phyloP scores from a whole-genome alignment of 2,888 invertebrate species.

The Scrobipalpa atriplicella region DNA sequence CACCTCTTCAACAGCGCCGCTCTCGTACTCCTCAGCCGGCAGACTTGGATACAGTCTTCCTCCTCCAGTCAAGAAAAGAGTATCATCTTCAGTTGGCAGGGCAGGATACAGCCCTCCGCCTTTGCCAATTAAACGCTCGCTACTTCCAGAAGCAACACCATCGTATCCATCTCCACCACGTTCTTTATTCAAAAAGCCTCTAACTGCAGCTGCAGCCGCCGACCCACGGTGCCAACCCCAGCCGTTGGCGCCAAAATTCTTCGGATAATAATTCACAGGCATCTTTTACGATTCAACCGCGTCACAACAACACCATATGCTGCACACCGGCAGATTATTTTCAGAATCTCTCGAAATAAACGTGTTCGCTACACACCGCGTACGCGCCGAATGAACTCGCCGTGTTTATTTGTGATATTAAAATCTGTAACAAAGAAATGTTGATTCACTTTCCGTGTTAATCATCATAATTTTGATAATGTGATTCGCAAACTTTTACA shows the following conservation, averaged over 20 bases:
- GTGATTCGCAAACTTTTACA: conserved; percentile 12
- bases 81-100: conserved; percentile 67
- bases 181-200: conserved; percentile 66
- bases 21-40: conserved; percentile 73
- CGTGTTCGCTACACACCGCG: conserved; percentile 38
- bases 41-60: conserved; percentile 70
- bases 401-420: conserved; percentile 43
- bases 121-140: conserved; percentile 58
- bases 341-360: conserved; percentile 43
- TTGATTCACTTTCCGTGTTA: conserved; percentile 23
- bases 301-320: conserved; percentile 35
- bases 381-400: conserved; percentile 39
- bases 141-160: conserved; percentile 43
- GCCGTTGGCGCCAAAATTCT: conserved; percentile 74
- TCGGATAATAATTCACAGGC: conserved; percentile 66
- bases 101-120: conserved; percentile 66
- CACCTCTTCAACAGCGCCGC: conserved; percentile 72
- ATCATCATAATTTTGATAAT: conserved; percentile 18
- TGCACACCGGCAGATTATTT: conserved; percentile 38
- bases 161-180: conserved; percentile 55
- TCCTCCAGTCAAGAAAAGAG: conserved; percentile 55
- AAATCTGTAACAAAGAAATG: conserved; percentile 44
- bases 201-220: conserved; percentile 62
- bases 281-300: conserved; percentile 37
- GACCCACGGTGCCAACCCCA: conserved; percentile 74